phyloP scores from a whole-genome alignment of 2,888 invertebrate genomes.

The Gnatocerus cornutus region DNA sequence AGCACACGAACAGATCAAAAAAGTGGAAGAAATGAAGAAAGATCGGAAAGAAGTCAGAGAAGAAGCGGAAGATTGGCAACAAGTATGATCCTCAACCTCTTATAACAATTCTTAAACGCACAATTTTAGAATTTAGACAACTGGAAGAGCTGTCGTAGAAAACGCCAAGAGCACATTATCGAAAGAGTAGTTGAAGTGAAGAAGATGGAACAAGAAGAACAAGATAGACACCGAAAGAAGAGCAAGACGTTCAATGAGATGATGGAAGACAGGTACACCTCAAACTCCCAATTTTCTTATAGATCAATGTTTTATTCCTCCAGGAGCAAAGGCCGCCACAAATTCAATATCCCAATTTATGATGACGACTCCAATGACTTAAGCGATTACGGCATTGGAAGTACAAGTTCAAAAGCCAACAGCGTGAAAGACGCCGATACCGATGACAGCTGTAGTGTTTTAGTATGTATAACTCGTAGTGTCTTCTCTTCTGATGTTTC shows the following conservation, averaged over 20 bases:
- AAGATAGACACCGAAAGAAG: constrained; percentile 81
- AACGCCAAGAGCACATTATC: constrained; percentile 92
- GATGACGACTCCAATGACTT: constrained; percentile 88
- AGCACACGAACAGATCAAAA: constrained; percentile 88
- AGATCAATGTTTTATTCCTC: constrained; percentile 47
- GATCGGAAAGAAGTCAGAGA: constrained; percentile 86
- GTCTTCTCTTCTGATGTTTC: not conserved
- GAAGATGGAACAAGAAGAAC: constrained; percentile 83
- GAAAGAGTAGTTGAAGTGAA: constrained; percentile 93
- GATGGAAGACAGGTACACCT: constrained; percentile 89
- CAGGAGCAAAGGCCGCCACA: constrained; percentile 75
- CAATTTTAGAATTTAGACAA: constrained; percentile 87
- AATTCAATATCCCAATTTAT: constrained; percentile 79
- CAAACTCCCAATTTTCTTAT: too few species aligned
- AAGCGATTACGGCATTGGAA: constrained; percentile 84
- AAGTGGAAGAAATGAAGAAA: constrained; percentile 89
- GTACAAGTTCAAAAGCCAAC: constrained; percentile 65
- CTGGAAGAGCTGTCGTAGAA: constrained; percentile 94
- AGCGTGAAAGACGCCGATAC: constrained; percentile 67
- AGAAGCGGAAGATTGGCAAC: constrained; percentile 93
- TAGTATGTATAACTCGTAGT: constrained; percentile 58
- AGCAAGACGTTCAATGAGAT: constrained; percentile 96
- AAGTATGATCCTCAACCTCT: constrained; percentile 79
- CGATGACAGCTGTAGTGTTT: constrained; percentile 66
- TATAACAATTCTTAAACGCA: constrained; percentile 20